These are phyloP conservation scores for Stichodactyla mertensii DNA, from an alignment of 64 coral and sea anemone species.

Conservation along the genomic window DNA sequence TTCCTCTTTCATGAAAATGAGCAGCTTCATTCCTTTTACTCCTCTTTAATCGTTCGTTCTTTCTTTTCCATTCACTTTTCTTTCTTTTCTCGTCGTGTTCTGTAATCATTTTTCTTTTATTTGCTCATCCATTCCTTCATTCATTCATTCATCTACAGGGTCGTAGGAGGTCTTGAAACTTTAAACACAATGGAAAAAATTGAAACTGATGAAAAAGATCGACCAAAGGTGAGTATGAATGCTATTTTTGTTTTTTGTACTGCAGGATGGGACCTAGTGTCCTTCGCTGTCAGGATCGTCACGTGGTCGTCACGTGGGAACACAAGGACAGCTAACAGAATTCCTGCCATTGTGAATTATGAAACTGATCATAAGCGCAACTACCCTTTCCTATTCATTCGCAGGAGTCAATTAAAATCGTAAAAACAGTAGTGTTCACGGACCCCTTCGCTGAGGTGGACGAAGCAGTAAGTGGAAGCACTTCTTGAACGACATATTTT, in stretches of 20 bases:
- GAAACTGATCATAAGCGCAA: neutral
- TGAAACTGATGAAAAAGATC: slow-evolving; percentile 84
- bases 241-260: too few species aligned
- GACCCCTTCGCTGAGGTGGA: slow-evolving; percentile 95
- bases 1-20: too few species aligned
- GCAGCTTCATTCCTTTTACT: too few species aligned
- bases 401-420: slow-evolving; percentile 85
- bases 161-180: slow-evolving; percentile 96
- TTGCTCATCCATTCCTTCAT: neutral
- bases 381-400: neutral
- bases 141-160: slow-evolving; percentile 25
- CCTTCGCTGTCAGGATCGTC: neutral
- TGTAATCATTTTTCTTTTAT: too few species aligned
- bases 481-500: too few species aligned
- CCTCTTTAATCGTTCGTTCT: too few species aligned
- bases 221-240: slow-evolving; percentile 66
- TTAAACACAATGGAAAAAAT: slow-evolving; percentile 84
- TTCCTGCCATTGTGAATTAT: neutral
- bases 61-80: too few species aligned
- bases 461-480: slow-evolving; percentile 51
- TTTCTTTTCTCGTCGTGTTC: too few species aligned
- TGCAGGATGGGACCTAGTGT: neutral
- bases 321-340: too few species aligned
- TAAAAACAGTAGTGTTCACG: slow-evolving; percentile 71
- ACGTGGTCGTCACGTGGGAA: too few species aligned